Conservation (phyloP, 2,113 vertebrate species). For the Prionailurus viverrinus region DNA sequence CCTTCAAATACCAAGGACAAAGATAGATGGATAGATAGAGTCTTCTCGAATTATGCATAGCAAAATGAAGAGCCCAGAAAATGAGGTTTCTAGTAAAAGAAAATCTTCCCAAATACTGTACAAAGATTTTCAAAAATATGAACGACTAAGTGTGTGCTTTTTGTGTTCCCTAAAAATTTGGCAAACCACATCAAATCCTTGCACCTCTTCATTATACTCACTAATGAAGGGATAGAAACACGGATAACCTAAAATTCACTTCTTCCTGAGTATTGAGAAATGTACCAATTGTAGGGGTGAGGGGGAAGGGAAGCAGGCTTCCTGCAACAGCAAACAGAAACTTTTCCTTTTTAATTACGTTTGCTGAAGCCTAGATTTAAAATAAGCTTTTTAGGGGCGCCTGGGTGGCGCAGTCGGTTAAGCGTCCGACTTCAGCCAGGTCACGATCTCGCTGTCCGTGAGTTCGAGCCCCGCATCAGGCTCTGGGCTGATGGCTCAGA, state of each 20-base stretch:
- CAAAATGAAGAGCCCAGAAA: constrained; percentile 48
- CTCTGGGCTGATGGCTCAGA: too few species aligned
- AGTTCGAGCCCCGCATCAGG: too few species aligned
- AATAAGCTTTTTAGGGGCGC: constrained; percentile 46
- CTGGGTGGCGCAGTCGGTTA: too few species aligned
- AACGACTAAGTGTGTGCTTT: not conserved
- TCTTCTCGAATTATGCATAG: not conserved
- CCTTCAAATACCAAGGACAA: constrained; percentile 19
- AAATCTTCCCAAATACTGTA: constrained; percentile 13
- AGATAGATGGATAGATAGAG: not conserved
- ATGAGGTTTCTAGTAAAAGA: constrained; percentile 2
- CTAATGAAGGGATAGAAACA: not conserved
- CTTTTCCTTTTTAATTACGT: constrained; percentile 30
- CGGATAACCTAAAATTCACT: constrained; percentile 21
- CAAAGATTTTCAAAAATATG: constrained; percentile 51
- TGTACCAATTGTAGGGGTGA: not conserved
- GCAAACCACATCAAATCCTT: constrained; percentile 58
- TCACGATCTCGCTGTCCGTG: too few species aligned
- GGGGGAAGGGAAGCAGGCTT: not conserved
- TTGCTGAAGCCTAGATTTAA: constrained; percentile 60
- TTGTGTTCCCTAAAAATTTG: constrained; percentile 39
- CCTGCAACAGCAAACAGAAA: constrained; percentile 38
- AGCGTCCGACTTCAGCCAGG: too few species aligned
- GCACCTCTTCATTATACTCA: constrained; percentile 37
- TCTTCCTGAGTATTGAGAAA: not conserved